Conservation (phyloP, 2,113 vertebrate species). For the Diphyllodes magnificus region DNA sequence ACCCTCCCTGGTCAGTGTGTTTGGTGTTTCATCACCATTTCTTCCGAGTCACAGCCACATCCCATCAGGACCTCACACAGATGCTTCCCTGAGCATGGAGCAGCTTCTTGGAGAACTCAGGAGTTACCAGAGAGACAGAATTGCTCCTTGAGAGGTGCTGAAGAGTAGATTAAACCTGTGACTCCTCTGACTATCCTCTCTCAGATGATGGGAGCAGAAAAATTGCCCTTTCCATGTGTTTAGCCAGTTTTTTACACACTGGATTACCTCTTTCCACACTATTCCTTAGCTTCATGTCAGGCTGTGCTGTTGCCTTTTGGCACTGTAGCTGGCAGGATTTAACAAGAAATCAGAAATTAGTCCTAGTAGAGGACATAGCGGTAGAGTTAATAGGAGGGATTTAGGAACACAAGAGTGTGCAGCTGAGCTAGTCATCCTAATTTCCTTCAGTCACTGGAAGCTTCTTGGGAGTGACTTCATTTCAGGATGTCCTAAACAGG, state of each 20-base stretch:
- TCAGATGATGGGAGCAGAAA: background rate
- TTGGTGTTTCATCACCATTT: background rate
- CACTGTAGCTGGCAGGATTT: background rate
- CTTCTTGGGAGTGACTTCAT: background rate
- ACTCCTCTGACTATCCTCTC: background rate
- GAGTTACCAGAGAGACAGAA: background rate
- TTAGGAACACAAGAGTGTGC: background rate
- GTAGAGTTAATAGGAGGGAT: background rate
- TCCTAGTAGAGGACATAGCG: background rate
- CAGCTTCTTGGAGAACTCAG: background rate
- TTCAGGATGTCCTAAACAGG: background rate
- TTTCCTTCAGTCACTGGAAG: background rate
- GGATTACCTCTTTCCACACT: background rate
- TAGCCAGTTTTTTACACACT: background rate
- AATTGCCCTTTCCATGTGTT: background rate
- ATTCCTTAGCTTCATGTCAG: background rate
- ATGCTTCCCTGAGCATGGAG: background rate
- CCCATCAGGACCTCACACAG: background rate
- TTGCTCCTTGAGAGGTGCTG: background rate
- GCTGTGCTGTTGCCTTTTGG: background rate
- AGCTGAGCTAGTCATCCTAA: background rate
- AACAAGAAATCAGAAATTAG: background rate
- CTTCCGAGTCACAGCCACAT: background rate
- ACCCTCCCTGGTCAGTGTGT: background rate
- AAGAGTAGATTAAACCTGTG: background rate